Conservation (phyloP, 2,113 vertebrate genomes). For the Laterallus jamaicensis region DNA sequence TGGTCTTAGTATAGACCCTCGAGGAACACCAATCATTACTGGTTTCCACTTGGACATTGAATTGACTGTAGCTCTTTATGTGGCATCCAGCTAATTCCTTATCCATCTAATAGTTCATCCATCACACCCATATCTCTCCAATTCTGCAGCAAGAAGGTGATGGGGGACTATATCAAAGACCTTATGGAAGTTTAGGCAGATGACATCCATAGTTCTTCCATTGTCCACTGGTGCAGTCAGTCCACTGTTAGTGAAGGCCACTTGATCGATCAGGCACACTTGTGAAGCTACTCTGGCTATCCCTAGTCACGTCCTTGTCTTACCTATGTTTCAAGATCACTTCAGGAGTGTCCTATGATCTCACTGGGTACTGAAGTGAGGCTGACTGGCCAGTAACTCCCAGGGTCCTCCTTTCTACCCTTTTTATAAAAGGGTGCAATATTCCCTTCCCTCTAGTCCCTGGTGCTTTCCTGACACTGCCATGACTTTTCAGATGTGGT, state of each 20-base stretch:
- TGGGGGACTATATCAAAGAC: background rate
- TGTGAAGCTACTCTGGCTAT: background rate
- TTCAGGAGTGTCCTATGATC: background rate
- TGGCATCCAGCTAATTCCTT: background rate
- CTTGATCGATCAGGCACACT: background rate
- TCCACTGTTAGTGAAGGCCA: background rate
- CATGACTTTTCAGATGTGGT: background rate
- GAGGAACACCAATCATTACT: background rate
- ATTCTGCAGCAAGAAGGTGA: background rate
- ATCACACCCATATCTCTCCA: background rate
- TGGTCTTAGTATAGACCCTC: background rate
- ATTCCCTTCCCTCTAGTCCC: background rate
- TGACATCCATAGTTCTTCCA: background rate
- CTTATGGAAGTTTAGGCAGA: background rate
- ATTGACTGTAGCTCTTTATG: background rate
- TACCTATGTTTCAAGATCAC: background rate
- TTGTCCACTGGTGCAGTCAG: background rate
- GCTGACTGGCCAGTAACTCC: background rate
- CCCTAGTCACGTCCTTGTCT: background rate
- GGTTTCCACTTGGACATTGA: background rate
- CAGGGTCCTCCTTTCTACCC: background rate
- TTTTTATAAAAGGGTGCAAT: background rate
- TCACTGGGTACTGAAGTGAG: background rate
- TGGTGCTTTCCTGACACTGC: background rate
- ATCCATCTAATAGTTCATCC: background rate